Percentiles rank a stretch among this genome's conserved stretches.
Evolutionary conservation across 2,797 vertebrate species (phyloP).

Genomic region (Channallabes apus): DNA sequence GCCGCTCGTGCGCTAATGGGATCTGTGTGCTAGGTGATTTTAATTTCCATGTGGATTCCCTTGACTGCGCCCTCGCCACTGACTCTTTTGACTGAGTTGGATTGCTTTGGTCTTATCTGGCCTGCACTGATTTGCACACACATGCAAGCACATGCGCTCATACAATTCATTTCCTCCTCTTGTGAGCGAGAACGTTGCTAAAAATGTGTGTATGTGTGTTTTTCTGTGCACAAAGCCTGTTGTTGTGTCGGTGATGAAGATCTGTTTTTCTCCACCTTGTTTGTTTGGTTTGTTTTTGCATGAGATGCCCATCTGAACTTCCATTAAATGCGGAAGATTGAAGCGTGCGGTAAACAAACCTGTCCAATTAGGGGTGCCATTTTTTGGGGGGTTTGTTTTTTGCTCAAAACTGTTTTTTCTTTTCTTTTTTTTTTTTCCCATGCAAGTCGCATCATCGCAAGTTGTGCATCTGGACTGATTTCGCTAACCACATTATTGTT

Average conservation of each 20-base stretch:
- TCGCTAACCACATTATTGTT: background rate
- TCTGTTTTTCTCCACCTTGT: background rate
- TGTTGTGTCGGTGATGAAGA: conserved; percentile 38
- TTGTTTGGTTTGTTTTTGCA: background rate
- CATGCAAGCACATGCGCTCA: conserved; percentile 33
- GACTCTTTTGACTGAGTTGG: conserved; percentile 76
- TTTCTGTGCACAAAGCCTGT: conserved; percentile 30
- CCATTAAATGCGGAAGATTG: background rate
- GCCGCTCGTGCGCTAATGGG: conserved; percentile 77
- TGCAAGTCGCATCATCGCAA: background rate
- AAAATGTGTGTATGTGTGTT: background rate
- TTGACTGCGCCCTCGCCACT: conserved; percentile 74
- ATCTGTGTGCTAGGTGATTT: conserved; percentile 79
- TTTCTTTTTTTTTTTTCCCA: background rate
- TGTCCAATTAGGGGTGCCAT: background rate
- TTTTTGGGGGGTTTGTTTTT: background rate
- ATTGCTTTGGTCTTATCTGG: conserved; percentile 81
- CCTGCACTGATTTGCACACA: conserved; percentile 69
- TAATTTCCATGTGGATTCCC: conserved; percentile 82
- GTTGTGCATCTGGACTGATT: background rate
- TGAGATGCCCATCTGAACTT: background rate
- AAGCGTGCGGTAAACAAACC: background rate
- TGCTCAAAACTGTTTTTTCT: background rate
- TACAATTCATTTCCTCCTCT: conserved; percentile 52
- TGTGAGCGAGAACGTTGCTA: conserved; percentile 49